A percentile compares a stretch with the other conserved stretches of the same genome.
Conservation (phyloP, 1,140 invertebrate genomes). For the Drosophila parabipectinata region DNA sequence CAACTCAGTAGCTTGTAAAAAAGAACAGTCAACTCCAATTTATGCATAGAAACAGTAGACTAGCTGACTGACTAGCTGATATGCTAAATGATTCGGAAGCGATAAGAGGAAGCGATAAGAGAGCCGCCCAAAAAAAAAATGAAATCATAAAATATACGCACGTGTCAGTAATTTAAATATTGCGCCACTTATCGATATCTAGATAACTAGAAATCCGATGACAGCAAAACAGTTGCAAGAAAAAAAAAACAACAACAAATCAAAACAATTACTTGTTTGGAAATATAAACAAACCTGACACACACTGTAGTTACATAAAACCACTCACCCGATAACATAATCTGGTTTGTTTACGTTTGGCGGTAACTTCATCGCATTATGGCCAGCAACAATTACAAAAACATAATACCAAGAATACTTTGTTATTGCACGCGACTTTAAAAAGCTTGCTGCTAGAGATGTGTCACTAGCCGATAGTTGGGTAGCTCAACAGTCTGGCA, state of each 20-base stretch:
- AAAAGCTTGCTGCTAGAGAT: neutral
- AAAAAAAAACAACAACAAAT: neutral
- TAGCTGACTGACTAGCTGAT: neutral
- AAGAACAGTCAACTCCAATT: neutral
- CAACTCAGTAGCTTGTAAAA: neutral
- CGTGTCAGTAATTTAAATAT: constrained; percentile 1
- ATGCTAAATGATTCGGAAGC: no score
- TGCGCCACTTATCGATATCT: constrained; percentile 5
- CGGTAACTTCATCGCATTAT: neutral
- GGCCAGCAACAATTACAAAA: neutral
- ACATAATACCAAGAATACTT: neutral
- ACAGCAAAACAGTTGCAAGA: neutral
- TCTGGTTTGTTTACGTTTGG: neutral
- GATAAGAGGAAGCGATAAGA: neutral
- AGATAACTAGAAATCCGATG: neutral
- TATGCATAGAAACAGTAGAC: neutral
- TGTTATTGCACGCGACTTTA: neutral
- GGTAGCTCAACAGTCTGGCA: neutral
- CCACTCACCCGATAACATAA: neutral
- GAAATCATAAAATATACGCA: neutral
- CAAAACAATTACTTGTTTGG: neutral
- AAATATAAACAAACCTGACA: neutral
- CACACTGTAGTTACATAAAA: neutral
- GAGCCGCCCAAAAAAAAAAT: neutral
- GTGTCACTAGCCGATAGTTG: neutral